Evolutionary conservation across 1,140 invertebrate species (phyloP).

Genomic region (Babylonia areolata): DNA sequence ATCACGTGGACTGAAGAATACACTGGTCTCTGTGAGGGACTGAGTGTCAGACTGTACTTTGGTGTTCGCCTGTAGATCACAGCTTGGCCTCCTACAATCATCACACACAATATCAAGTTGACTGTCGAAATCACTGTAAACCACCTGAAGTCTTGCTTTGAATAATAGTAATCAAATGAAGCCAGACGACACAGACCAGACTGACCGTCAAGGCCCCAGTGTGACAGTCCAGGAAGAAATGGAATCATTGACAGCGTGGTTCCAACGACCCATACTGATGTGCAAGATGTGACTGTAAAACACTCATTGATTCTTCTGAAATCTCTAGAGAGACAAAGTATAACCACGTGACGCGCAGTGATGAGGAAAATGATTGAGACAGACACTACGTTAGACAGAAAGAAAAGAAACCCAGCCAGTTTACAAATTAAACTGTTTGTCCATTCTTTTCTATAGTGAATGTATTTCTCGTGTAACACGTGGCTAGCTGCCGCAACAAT

Average conservation of each 20-base stretch:
- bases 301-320: conserved; percentile 25
- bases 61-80: background rate
- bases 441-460: background rate
- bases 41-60: background rate
- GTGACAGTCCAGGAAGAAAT: conserved; percentile 25
- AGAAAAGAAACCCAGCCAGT: background rate
- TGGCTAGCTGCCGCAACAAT: conserved; percentile 55
- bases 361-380: conserved; percentile 54
- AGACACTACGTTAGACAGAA: conserved; percentile 50
- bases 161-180: background rate
- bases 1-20: background rate
- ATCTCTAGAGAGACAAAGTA: conserved; percentile 58
- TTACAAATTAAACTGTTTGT: background rate
- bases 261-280: background rate
- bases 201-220: conserved; percentile 22
- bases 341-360: conserved; percentile 49
- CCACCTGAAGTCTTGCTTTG: background rate
- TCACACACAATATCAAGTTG: background rate
- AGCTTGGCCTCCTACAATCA: background rate
- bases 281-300: background rate
- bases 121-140: background rate
- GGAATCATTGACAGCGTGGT: background rate
- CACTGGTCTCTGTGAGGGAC: background rate
- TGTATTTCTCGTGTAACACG: conserved; percentile 33
- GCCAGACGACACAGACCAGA: background rate